Evolutionary conservation across 2,113 vertebrate species (phyloP).

Genomic region (Chauna torquata): DNA sequence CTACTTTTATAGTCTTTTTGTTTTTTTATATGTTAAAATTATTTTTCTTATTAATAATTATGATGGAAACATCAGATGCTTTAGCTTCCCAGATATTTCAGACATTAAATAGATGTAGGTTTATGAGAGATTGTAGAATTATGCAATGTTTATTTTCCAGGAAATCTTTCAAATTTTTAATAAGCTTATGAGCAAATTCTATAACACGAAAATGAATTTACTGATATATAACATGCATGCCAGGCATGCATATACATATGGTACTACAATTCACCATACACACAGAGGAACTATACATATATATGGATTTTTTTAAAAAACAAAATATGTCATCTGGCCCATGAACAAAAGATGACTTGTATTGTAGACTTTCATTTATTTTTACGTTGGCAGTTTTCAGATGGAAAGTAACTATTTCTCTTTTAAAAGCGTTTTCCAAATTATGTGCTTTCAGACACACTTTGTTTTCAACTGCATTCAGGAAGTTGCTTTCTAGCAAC

Average conservation of each 20-base stretch:
- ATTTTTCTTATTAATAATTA: slow-evolving; percentile 27
- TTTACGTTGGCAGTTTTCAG: not conserved
- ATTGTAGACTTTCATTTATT: not conserved
- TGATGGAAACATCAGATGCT: not conserved
- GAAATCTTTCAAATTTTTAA: not conserved
- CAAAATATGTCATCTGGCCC: not conserved
- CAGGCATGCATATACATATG: not conserved
- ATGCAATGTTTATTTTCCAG: not conserved
- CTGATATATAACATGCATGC: not conserved
- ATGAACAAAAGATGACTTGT: not conserved
- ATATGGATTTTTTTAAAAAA: not conserved
- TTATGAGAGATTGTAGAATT: not conserved
- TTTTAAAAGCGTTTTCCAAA: slow-evolving; percentile 34
- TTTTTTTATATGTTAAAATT: not conserved
- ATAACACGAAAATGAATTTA: not conserved
- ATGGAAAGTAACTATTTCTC: not conserved
- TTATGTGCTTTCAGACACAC: slow-evolving; percentile 1
- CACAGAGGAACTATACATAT: not conserved
- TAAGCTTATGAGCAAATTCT: not conserved
- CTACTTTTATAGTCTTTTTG: not conserved
- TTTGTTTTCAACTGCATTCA: not conserved
- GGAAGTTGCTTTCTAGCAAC: not conserved
- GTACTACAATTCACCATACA: not conserved
- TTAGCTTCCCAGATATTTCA: not conserved
- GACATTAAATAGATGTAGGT: not conserved